Base-by-base conservation (phyloP, 2,113 vertebrate species). In the Dipodomys ordii region DNA sequence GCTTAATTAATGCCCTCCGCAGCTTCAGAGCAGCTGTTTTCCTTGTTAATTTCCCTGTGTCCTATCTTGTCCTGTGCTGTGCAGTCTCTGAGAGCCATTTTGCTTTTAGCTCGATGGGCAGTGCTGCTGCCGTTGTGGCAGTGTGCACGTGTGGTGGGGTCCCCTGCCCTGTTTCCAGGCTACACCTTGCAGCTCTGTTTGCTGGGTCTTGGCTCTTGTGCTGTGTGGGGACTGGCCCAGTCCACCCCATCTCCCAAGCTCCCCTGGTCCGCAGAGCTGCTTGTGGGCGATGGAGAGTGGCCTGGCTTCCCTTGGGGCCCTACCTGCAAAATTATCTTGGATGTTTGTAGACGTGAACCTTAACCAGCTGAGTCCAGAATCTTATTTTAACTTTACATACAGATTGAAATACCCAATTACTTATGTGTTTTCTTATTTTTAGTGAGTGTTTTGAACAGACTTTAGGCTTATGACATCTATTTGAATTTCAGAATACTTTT, bases 1-100 rank as follows among this genome's bases (percentile, higher is more conserved):
- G 81, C 49, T 88, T 97, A 88, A 94, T 96, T 96, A 96, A 96
- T 25, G 64, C 82, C 64, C 69, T 46, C 16, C 1, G 44, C 57
- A 76, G 84, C 39, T 67, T 67, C 32, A 18, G 20, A 84, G 81
- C 93, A 83, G 93, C 87, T 83, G 94, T 79, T 92, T 64, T 44
- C 81, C 49, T 27, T 62, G 77, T 57, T 85, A 69, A 85, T 35
- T 74, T 96, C 69, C 32, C 30, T 20, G 4, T n/a, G 81, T 76
- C 74, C 6, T 39, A 57, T 19, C 32, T 49, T 67, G 39, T 35
- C 69, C 25, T 0, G 9, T 0, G 7, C 22, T 7, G 65, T 65
- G 76, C 65, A 67, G 84, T 32, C 3, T 0, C 69, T 65, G 78
- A 83, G 80, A 87, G 46, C 22, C 35, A 49, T n/a, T 76, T 60